phyloP scores from a whole-genome alignment of 2,113 vertebrate species.

The Sturnira hondurensis region DNA sequence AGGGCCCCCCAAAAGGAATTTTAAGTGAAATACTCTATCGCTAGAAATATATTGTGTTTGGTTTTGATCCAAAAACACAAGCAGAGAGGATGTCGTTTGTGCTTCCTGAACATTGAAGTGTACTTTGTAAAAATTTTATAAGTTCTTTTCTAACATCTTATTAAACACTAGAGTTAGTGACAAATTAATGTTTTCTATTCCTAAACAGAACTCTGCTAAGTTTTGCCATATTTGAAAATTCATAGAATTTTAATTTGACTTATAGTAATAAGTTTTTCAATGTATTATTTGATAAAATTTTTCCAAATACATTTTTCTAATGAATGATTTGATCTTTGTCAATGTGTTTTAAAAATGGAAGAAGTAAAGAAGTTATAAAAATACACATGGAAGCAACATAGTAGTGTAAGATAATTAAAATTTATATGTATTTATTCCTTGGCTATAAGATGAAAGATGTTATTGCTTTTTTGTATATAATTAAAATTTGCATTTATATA shows the following conservation, averaged over 20 bases:
- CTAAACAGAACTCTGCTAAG: background rate
- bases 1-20: background rate
- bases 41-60: background rate
- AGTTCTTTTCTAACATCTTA: background rate
- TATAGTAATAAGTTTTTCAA: background rate
- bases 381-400: background rate
- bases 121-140: background rate
- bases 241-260: background rate
- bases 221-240: background rate
- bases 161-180: background rate
- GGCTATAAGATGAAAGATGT: background rate
- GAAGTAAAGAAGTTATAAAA: background rate
- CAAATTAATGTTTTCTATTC: background rate
- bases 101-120: background rate
- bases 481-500: background rate
- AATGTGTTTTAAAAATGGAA: background rate
- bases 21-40: background rate
- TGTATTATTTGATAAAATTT: background rate
- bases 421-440: background rate
- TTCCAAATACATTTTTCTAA: background rate
- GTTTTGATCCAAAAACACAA: background rate
- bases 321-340: background rate
- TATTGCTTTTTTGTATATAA: background rate
- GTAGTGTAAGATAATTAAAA: background rate
- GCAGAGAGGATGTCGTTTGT: background rate